Evolutionary conservation across 1,140 invertebrate genomes (phyloP).

Genomic region (Armadillidium nasatum): DNA sequence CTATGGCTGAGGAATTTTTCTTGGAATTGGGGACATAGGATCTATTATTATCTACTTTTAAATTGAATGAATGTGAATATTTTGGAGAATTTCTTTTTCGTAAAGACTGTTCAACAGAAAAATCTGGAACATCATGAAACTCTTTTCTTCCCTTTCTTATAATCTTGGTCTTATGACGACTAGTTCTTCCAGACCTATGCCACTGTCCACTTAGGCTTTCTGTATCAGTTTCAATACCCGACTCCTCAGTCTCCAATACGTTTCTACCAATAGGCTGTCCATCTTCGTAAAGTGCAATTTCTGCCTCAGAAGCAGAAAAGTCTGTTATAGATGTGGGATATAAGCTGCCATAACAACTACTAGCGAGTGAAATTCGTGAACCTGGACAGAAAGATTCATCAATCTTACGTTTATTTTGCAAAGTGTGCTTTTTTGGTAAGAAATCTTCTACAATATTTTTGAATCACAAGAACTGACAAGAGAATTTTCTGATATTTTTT

Average conservation of each 20-base stretch:
- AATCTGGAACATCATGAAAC: background rate
- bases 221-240: slow-evolving; percentile 43
- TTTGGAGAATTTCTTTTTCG: background rate
- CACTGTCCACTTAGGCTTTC: slow-evolving; percentile 41
- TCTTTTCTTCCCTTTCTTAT: slow-evolving; percentile 16
- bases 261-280: background rate
- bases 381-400: background rate
- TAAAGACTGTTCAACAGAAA: background rate
- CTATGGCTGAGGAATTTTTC: background rate
- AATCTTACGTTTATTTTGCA: background rate
- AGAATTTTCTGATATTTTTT: slow-evolving; percentile 24
- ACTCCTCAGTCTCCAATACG: slow-evolving; percentile 42
- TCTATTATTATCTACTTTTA: no score
- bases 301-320: background rate
- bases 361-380: background rate
- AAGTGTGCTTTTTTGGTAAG: slow-evolving; percentile 27
- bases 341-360: background rate
- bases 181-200: slow-evolving; percentile 9
- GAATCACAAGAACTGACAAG: slow-evolving; percentile 26
- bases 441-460: slow-evolving; percentile 33
- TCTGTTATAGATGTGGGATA: background rate
- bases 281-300: background rate
- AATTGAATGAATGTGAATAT: background rate
- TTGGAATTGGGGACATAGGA: no score
- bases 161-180: slow-evolving; percentile 21